phyloP scores from a whole-genome alignment of 53 echinoderm and acorn worm species.

The Arbacia lixula region DNA sequence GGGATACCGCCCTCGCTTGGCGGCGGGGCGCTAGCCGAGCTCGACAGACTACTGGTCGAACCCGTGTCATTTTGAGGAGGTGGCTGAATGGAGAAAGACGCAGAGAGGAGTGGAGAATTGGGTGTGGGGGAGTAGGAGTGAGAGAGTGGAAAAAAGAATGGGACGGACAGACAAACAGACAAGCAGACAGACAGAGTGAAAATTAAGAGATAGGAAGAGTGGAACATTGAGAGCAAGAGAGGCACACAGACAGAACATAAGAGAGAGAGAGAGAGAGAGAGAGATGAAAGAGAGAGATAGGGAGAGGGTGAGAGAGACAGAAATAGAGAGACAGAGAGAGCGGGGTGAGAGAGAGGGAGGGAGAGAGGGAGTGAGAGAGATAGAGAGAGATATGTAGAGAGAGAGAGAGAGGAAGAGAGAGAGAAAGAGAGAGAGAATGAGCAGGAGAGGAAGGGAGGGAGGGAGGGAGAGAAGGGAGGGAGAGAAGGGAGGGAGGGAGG shows the following conservation, averaged over 20 bases:
- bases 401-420: not conserved
- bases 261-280: not conserved
- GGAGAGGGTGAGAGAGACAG: too few species aligned
- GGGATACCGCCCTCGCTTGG: conserved; percentile 43
- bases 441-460: not conserved
- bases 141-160: conserved; percentile 1
- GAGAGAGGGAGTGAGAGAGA: not conserved
- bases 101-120: not conserved
- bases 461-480: not conserved
- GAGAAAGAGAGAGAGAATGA: not conserved
- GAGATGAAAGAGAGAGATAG: not conserved
- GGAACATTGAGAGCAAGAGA: not conserved
- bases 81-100: too few species aligned
- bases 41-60: conserved; percentile 62
- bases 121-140: not conserved
- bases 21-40: conserved; percentile 45
- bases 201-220: too few species aligned
- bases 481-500: not conserved
- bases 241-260: not conserved
- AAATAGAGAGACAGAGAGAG: not conserved
- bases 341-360: not conserved
- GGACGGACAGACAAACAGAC: not conserved
- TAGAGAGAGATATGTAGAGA: not conserved
- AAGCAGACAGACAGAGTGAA: too few species aligned
- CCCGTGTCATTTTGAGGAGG: conserved; percentile 60